Percentiles rank a stretch among this genome's conserved stretches.
Evolutionary conservation across 2,797 vertebrate species (phyloP).

Genomic region (Labeo calbasu): DNA sequence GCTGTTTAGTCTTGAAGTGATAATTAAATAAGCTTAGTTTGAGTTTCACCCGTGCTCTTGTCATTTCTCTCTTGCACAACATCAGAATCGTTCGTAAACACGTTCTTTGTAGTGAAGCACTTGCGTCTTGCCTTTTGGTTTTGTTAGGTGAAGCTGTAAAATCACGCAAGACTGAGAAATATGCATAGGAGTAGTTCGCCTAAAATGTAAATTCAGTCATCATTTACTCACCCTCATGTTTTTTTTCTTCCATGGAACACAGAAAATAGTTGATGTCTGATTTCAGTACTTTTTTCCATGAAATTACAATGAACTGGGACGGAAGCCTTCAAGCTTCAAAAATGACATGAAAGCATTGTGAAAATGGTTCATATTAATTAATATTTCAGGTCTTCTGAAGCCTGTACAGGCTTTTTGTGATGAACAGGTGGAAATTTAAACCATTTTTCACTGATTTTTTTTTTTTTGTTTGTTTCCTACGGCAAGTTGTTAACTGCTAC

Average conservation of each 20-base stretch:
- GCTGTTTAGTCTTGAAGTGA: constrained; percentile 28
- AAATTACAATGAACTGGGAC: neutral
- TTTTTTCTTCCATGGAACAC: neutral
- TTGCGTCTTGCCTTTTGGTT: neutral
- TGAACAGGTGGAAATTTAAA: neutral
- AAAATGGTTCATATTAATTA: neutral
- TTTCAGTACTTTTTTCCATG: neutral
- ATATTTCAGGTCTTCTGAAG: neutral
- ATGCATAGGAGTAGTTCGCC: neutral
- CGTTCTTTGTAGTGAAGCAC: neutral
- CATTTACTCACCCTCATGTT: neutral
- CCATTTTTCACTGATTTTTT: neutral
- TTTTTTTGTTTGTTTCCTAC: neutral
- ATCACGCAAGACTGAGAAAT: neutral
- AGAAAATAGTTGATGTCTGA: neutral
- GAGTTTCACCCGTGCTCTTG: constrained; percentile 8
- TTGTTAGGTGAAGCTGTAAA: neutral
- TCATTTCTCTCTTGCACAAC: neutral
- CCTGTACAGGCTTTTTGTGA: neutral
- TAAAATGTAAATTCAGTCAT: neutral
- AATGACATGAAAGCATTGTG: neutral
- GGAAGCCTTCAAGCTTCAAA: neutral
- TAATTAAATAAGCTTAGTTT: constrained; percentile 36
- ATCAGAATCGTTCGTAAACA: neutral
- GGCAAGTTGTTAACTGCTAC: neutral